Conservation (phyloP, 2,888 invertebrate genomes). For the Nomada lathburiana region DNA sequence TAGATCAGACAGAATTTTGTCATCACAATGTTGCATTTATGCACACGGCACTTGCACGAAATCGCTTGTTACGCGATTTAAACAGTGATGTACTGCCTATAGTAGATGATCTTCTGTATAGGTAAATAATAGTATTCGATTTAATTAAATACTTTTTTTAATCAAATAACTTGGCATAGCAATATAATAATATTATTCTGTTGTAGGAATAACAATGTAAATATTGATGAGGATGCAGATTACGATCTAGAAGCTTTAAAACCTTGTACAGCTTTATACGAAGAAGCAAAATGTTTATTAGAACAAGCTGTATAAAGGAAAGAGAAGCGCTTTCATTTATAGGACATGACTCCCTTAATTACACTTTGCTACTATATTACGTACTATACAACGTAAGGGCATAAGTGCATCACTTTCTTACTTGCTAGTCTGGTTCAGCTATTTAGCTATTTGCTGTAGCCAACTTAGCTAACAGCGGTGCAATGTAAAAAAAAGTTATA, state of each 20-base stretch:
- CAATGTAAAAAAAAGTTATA: constrained; percentile 61
- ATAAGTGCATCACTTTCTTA: constrained; percentile 49
- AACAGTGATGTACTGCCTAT: constrained; percentile 70
- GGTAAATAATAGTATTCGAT: constrained; percentile 61
- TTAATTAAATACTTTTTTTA: background rate
- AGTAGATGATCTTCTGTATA: constrained; percentile 78
- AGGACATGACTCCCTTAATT: constrained; percentile 26
- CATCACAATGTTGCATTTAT: constrained; percentile 79
- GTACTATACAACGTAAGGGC: constrained; percentile 12
- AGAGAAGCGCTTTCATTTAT: constrained; percentile 21
- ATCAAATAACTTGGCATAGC: background rate
- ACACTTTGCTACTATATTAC: constrained; percentile 31
- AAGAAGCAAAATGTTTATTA: constrained; percentile 86
- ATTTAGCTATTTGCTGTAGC: constrained; percentile 23
- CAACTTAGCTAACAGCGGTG: constrained; percentile 40
- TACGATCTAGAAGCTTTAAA: constrained; percentile 76
- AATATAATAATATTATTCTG: constrained; percentile 19
- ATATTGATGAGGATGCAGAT: constrained; percentile 79
- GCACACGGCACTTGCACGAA: constrained; percentile 77
- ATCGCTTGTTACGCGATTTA: constrained; percentile 73
- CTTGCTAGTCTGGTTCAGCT: constrained; percentile 38
- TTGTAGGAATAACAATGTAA: constrained; percentile 77
- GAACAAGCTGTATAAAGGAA: constrained; percentile 82
- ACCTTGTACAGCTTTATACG: constrained; percentile 85
- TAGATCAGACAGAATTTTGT: constrained; percentile 75